Evolutionary conservation across 2,113 vertebrate species (phyloP), one percentile per base, ranked within the genome.

Genomic region (Poeciliopsis occidentalis): DNA sequence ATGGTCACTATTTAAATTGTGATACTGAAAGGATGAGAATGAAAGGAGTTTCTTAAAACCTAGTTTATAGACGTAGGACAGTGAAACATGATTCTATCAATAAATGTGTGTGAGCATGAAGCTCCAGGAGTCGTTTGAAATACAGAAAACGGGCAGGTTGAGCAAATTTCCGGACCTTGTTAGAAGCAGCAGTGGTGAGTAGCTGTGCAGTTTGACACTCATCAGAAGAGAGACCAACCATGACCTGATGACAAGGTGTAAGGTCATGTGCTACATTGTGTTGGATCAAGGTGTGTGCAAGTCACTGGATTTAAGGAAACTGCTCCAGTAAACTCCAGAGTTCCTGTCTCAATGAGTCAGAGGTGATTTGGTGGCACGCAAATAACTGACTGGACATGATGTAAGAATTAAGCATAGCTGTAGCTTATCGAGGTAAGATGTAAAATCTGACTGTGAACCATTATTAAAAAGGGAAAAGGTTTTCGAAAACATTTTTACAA

Each of bases 191-290:
- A 1, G 19, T 51, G 5, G 47, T 22, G 47, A 51, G 47, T 51
- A 51, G 17, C 19, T 24, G 47, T 54, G 19, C 44, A 63, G 54
- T 15, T 22, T 65, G 63, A 71, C 19, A n/a, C 37, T 67, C 47
- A 72, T 72, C 63, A 12, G 37, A 69, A 32, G 44, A 60, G 32
- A n/a, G 34, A 44, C 37, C 17, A 30, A 44, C 57, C 27, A 47
- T n/a, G 12, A 44, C 8, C 71, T 51, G 24, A 47, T 26, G 64
- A 64, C 37, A 51, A 51, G 39, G 57, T 61, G 69, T 71, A 15
- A 60, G 63, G 54, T 57, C 57, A 66, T 37, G 70, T 71, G 69
- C 13, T 71, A 24, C 60, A 63, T 41, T 27, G 19, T 44, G 41
- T 71, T 27, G 44, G 15, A 63, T 70, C 34, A 71, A 17, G 17